Percentiles rank a stretch among this genome's conserved stretches.
phyloP scores from a whole-genome alignment of 1,140 invertebrate species.

The Heliconius hermathena region DNA sequence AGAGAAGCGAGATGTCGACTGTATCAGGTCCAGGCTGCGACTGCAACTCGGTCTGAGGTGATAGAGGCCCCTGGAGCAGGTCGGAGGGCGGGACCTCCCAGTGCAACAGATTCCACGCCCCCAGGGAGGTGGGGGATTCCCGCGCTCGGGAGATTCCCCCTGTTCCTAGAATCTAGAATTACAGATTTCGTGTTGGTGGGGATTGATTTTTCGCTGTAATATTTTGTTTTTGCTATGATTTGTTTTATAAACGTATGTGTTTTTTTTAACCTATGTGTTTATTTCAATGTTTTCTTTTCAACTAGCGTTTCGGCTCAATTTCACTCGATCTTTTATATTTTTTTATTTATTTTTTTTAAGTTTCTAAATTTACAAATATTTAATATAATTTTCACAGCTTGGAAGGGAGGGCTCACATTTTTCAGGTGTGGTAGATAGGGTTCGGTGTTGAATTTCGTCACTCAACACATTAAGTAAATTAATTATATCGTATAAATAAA shows the following conservation, averaged over 20 bases:
- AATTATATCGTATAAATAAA: too few species aligned
- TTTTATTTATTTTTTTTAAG: background rate
- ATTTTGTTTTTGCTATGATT: background rate
- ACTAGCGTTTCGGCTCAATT: background rate
- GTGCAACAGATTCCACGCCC: conserved; percentile 24
- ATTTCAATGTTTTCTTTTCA: too few species aligned
- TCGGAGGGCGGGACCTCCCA: conserved; percentile 7
- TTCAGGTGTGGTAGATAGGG: too few species aligned
- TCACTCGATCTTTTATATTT: background rate
- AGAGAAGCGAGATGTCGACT: background rate
- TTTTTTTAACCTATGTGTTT: background rate
- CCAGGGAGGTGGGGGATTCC: background rate
- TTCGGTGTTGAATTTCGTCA: too few species aligned
- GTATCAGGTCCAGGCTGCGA: conserved; percentile 10
- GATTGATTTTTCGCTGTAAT: background rate
- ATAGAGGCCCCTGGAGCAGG: conserved; percentile 6
- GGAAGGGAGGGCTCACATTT: too few species aligned
- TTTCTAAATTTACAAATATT: background rate
- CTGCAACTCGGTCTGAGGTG: conserved; percentile 4
- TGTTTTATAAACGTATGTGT: background rate
- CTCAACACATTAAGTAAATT: too few species aligned
- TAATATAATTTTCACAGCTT: too few species aligned
- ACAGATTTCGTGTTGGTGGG: conserved; percentile 5
- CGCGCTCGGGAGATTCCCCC: conserved; percentile 11
- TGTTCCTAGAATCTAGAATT: conserved; percentile 20